Base-by-base conservation (phyloP, 2,113 vertebrate genomes). In the Hucho hucho region DNA sequence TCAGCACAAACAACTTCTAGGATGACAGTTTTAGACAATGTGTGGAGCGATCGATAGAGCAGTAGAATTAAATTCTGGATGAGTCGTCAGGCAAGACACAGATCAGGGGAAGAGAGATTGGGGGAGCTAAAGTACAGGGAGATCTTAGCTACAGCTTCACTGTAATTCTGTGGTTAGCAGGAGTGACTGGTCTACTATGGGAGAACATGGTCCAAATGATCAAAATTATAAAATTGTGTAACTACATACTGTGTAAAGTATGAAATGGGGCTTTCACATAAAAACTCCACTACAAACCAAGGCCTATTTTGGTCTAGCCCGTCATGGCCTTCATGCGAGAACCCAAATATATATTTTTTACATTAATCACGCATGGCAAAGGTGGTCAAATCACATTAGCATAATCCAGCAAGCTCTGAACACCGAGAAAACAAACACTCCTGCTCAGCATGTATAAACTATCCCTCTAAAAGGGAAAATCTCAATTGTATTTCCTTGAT, bases 91-190 rank as follows among this genome's bases (percentile, higher is more conserved):
- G 37, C 37, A 37, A 37, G 7, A 37, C 87, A 87, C 85, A 87
- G 71, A 89, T 79, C 80, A 81, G 83, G 69, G 53, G 76, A 66
- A 49, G 70, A 77, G 68, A 64, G 82, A 59, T 86, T 64, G 70
- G 37, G 69, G 79, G 73, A 85, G 76, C 75, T 87, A 87, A 26
- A 85, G 75, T 89, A 77, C 37, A 37, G 37, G 37, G 37, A 37
- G 78, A 82, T 87, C 78, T 79, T 58, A 76, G 70, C 77, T 84
- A 66, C 86, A 82, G 87, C 86, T 82, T 82, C 72, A 76, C 80
- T 90, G 90, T 82, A 82, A 79, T 66, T 76, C 56, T 87, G 71
- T 84, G 81, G 88, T 90, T 92, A 90, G 87, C 90, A 64, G 78
- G 75, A 83, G 81, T 56, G 83, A 84, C 87, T 87, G 85, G 80